Base-by-base conservation (phyloP, 2,113 vertebrate genomes). In the Tichodroma muraria region DNA sequence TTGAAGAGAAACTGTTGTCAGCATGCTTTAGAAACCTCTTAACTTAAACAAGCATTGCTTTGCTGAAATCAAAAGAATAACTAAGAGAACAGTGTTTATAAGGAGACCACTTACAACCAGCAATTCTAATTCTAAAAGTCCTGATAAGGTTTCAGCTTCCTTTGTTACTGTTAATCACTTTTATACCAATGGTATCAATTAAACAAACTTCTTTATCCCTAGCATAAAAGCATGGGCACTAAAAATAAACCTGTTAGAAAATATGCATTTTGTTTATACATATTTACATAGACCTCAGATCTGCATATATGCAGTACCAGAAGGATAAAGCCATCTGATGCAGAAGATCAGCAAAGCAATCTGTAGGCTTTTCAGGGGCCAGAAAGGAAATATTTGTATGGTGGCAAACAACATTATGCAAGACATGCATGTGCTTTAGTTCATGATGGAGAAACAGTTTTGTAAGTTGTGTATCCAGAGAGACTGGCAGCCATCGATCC, bases 291-390 rank as follows among this genome's bases (percentile, higher is more conserved):
- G 89, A 90, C 83, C 90, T 93, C 80, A 57, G 82, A 78, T 88
- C 88, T 68, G 80, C 80, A 85, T 93, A 50, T 50, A 90, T 33
- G 73, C 63, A 78, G 77, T 71, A 92, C 76, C 94, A 96, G 95
- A 97, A 95, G 90, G 94, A 93, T 81, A 79, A 93, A 94, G 65
- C 77, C 80, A 89, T 94, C 88, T 96, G 95, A 96, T 84, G 80
- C 72, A 79, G 45, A 59, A 91, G 93, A 94, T 93, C 89, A 86
- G 91, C 77, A 94, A 94, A 88, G 89, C 78, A 96, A 93, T 90
- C 89, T 95, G 88, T 57, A 83, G 89, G 60, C 87, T 90, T 52
- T 83, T 40, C 76, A 83, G 76, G 40, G 85, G 44, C 94, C 82
- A 88, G 88, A 91, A 90, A 75, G 94, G 47, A 88, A 90, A 73